A percentile compares a stretch with the other conserved stretches of the same genome.
Conservation (phyloP, 2,113 vertebrate species). For the Chaetorhynchus papuensis region DNA sequence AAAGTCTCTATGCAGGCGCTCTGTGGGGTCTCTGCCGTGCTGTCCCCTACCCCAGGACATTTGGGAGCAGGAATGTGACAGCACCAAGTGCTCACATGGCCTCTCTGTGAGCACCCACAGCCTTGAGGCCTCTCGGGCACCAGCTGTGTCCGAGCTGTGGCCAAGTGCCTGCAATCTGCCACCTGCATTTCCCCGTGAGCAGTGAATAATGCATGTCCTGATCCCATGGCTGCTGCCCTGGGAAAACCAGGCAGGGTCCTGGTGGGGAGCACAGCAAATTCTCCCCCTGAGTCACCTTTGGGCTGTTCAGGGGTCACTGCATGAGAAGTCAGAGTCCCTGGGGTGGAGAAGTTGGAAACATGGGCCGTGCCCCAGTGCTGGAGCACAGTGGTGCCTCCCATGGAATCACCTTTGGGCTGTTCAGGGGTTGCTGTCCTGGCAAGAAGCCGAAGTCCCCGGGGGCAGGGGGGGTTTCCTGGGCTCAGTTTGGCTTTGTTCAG, state of each 20-base stretch:
- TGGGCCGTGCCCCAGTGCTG: neutral
- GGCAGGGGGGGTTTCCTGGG: neutral
- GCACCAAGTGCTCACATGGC: neutral
- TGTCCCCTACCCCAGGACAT: neutral
- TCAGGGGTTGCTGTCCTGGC: neutral
- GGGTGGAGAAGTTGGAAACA: neutral
- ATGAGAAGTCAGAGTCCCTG: neutral
- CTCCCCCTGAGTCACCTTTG: neutral
- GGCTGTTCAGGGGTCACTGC: neutral
- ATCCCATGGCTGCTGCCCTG: neutral
- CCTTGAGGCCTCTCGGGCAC: neutral
- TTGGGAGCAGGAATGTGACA: neutral
- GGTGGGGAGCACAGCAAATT: accelerated
- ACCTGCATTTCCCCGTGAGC: neutral
- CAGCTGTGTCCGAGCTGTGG: neutral
- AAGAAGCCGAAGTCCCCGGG: neutral
- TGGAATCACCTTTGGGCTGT: neutral
- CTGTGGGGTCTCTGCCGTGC: neutral
- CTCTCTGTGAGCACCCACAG: neutral
- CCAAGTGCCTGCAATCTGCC: neutral
- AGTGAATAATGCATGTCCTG: neutral
- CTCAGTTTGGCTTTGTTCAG: neutral
- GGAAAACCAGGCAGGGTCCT: neutral
- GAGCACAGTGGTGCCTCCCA: accelerated
- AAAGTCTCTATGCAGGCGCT: neutral